Evolutionary conservation across 2,113 vertebrate species (phyloP).

Genomic region (Telmatochromis sp.): DNA sequence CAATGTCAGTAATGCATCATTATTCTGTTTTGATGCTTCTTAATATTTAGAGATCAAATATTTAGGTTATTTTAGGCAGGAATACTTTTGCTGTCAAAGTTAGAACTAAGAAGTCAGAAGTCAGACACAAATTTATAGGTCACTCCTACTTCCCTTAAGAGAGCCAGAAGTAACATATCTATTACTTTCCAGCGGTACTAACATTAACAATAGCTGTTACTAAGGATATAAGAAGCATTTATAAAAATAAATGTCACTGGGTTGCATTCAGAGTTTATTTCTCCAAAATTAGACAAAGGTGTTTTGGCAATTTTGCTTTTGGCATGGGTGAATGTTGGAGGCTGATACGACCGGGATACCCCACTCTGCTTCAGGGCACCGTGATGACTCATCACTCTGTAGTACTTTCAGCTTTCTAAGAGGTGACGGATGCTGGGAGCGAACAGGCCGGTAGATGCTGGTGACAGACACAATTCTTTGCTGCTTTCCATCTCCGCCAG

Average conservation of each 20-base stretch:
- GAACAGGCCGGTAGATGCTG: slow-evolving; percentile 3
- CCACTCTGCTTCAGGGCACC: not conserved
- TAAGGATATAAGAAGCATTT: not conserved
- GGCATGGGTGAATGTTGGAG: not conserved
- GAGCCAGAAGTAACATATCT: not conserved
- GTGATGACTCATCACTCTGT: slow-evolving; percentile 37
- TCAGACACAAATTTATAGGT: not conserved
- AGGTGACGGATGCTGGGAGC: not conserved
- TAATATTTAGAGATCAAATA: not conserved
- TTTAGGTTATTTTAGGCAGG: not conserved
- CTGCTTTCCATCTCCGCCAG: not conserved
- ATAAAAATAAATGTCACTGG: not conserved
- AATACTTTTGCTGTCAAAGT: not conserved
- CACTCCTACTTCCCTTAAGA: not conserved
- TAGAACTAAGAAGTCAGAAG: not conserved
- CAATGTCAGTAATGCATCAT: not conserved
- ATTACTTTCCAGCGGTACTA: not conserved
- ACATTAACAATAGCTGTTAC: not conserved
- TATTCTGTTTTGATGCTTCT: not conserved
- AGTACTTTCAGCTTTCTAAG: not conserved
- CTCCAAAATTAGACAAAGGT: not conserved
- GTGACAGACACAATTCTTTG: slow-evolving; percentile 31
- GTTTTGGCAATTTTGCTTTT: not conserved
- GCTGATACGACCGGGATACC: slow-evolving; percentile 1
- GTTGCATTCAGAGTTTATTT: not conserved